Evolutionary conservation across 1,140 invertebrate species (phyloP), one percentile per base, ranked within the genome.

Genomic region (Oreohelix idahoensis): DNA sequence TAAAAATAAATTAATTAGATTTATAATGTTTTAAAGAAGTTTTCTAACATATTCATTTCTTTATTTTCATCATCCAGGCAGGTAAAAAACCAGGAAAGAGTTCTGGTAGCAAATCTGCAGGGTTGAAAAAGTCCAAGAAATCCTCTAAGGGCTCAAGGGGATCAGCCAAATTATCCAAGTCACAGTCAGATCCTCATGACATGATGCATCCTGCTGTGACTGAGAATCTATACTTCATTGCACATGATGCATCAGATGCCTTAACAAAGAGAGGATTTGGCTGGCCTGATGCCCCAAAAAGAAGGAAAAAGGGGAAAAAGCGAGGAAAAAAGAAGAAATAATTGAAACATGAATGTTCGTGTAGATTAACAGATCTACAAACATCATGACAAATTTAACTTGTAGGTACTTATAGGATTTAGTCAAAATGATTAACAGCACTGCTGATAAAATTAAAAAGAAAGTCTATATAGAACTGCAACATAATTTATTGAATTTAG

Each of bases 201-300:
- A 89, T 91, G 23, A 77, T 91, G 83, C 88, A 87, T 82, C 83
- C 85, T 42, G 80, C 89, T 10, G 90, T 89, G 0, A 90, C 91
- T 89, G 86, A 88, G 75, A 91, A 91, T 84, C 83, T 91, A n/a
- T 89, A 91, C 77, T 91, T 86, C 77, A 91, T 91, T 58, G 90
- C 90, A 17, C 90, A 91, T 75, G 87, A 87, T 83, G 86, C 88
- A 42, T 85, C 87, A 29, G 89, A 90, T 71, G 90, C 90, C n/a
- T 76, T 91, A 77, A 85, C 84, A 11, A 88, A 89, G 78, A 75
- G 90, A 45, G 90, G 90, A 1, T 91, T 90, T 84, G 84, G 85
- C 17, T 91, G 87, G 87, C 83, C 85, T 23, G 88, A 85, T 58
- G 88, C 84, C n/a, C 70, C 85, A 32, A 87, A 85, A 38, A 86